Conservation (phyloP, 1,140 invertebrate genomes). For the Penaeus japonicus region DNA sequence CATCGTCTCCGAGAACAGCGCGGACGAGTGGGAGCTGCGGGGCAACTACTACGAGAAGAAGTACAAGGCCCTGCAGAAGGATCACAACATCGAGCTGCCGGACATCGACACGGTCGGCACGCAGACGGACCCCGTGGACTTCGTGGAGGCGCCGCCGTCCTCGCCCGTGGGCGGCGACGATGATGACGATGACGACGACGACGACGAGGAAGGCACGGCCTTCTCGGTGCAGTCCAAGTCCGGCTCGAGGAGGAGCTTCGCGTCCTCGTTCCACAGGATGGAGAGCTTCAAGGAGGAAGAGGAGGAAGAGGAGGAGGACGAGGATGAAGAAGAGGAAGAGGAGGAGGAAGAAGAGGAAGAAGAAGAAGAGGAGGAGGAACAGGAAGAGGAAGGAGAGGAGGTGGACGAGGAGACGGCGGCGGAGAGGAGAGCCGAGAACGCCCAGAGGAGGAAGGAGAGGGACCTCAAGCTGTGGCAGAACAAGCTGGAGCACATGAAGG, state of each 20-base stretch:
- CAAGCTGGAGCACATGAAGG: constrained; percentile 50
- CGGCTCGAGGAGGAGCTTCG: constrained; percentile 43
- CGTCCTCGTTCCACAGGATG: constrained; percentile 52
- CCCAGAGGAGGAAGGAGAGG: constrained; percentile 29
- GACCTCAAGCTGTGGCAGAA: constrained; percentile 50
- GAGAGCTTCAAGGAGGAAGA: constrained; percentile 55
- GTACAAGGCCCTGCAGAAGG: constrained; percentile 56
- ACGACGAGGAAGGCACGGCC: background rate
- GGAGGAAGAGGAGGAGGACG: constrained; percentile 38
- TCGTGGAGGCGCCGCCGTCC: constrained; percentile 7
- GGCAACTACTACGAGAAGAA: constrained; percentile 58
- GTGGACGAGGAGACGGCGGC: constrained; percentile 39
- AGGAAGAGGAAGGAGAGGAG: constrained; percentile 28
- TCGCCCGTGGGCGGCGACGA: constrained; percentile 21
- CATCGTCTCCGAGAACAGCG: constrained; percentile 72
- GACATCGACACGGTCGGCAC: constrained; percentile 50
- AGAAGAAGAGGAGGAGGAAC: constrained; percentile 29
- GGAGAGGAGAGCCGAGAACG: constrained; percentile 31
- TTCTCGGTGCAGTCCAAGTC: constrained; percentile 39
- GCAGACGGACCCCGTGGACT: constrained; percentile 54
- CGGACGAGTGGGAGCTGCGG: constrained; percentile 53
- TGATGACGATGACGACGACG: background rate
- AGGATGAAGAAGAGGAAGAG: constrained; percentile 43
- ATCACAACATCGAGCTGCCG: constrained; percentile 55
- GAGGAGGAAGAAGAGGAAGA: constrained; percentile 50